phyloP scores from a whole-genome alignment of 2,888 invertebrate genomes.

The Silvanus unidentatus region DNA sequence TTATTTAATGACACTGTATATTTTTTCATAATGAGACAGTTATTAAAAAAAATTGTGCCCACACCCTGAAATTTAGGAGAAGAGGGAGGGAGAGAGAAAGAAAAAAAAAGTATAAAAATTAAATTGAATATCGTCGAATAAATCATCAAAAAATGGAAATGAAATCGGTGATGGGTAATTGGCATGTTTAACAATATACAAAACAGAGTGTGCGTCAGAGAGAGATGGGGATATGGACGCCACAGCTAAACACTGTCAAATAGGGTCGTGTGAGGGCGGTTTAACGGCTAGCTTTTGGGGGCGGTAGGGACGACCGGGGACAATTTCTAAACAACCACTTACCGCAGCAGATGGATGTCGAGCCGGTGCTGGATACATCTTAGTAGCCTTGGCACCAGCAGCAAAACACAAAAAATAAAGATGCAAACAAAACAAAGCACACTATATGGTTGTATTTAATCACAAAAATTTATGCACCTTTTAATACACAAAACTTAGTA shows the following conservation, averaged over 20 bases:
- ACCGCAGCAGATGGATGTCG: conserved; percentile 72
- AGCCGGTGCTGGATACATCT: conserved; percentile 69
- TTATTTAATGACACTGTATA: too few relatives aligned
- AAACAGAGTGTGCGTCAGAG: conserved; percentile 8
- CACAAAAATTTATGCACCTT: background rate
- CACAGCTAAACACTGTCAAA: conserved; percentile 16
- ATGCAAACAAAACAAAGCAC: background rate
- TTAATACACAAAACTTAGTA: too few relatives aligned
- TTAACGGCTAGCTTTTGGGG: conserved; percentile 10
- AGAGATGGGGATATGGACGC: conserved; percentile 20
- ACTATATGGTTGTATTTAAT: background rate
- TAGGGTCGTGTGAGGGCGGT: conserved; percentile 6
- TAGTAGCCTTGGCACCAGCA: conserved; percentile 21
- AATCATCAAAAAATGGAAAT: conserved; percentile 2
- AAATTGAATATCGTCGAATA: conserved; percentile 4
- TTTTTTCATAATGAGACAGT: too few relatives aligned
- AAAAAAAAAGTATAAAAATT: background rate
- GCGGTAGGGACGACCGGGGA: conserved; percentile 10
- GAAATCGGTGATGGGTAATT: conserved; percentile 17
- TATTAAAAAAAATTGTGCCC: too few relatives aligned
- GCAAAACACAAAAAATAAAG: background rate
- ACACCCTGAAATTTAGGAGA: too few relatives aligned
- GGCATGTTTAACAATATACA: conserved; percentile 19
- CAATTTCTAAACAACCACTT: conserved; percentile 45
- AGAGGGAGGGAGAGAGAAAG: too few relatives aligned